phyloP scores from a whole-genome alignment of 2,888 invertebrate species.

The Ormyrus rosae region DNA sequence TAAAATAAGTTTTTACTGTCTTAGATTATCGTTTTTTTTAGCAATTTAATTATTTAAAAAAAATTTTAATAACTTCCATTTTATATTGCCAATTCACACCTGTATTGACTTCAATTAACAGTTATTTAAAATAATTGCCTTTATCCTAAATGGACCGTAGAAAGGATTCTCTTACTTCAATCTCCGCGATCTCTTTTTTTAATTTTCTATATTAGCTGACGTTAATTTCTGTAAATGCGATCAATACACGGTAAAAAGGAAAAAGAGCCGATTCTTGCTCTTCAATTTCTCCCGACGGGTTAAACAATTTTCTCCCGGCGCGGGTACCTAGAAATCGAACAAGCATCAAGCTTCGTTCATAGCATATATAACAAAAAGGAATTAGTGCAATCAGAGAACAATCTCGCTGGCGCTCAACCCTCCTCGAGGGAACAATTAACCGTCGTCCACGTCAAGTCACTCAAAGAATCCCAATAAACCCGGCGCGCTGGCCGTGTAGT shows the following conservation, averaged over 20 bases:
- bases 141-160: no score
- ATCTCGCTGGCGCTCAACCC: conserved; percentile 43
- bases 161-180: no score
- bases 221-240: not conserved
- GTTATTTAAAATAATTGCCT: no score
- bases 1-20: no score
- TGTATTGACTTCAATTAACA: no score
- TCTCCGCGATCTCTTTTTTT: no score
- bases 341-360: conserved; percentile 7
- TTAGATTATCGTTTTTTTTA: no score
- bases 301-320: conserved; percentile 37
- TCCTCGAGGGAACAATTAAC: conserved; percentile 59
- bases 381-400: conserved; percentile 55
- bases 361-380: conserved; percentile 47
- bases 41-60: no score
- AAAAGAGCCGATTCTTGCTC: not conserved
- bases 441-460: conserved; percentile 58
- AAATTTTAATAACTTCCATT: no score
- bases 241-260: not conserved
- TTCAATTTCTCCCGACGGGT: not conserved
- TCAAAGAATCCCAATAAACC: conserved; percentile 59
- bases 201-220: no score
- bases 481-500: conserved; percentile 9
- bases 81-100: no score
- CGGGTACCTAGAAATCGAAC: not conserved